phyloP scores from a whole-genome alignment of 2,113 vertebrate genomes.

The Actenoides hombroni region DNA sequence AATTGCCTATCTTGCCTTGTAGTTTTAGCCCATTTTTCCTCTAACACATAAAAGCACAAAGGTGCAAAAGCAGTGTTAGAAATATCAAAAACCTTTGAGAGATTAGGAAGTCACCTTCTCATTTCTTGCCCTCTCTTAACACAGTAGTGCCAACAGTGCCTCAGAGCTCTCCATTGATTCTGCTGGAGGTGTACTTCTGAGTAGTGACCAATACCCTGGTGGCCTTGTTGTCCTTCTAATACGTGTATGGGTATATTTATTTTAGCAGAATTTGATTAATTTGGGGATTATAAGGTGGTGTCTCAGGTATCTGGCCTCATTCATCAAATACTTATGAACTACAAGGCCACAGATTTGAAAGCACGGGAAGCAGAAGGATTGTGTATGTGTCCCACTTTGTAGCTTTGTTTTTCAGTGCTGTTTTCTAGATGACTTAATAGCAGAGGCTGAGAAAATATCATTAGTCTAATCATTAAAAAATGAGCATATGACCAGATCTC shows the following conservation, averaged over 20 bases:
- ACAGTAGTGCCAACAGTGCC: accelerated
- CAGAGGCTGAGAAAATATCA: neutral
- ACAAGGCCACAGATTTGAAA: neutral
- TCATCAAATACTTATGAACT: neutral
- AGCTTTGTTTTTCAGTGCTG: neutral
- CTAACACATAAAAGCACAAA: neutral
- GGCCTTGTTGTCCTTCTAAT: neutral
- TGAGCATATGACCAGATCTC: neutral
- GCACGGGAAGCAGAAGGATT: neutral
- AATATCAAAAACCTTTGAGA: neutral
- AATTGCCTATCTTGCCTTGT: neutral
- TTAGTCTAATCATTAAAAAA: neutral
- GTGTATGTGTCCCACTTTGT: neutral
- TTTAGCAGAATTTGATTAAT: neutral
- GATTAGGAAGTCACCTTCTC: neutral
- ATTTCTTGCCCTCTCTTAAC: neutral
- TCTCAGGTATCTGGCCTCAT: neutral
- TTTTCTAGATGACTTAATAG: neutral
- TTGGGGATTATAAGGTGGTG: no score
- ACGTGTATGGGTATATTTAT: accelerated
- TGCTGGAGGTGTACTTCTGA: neutral
- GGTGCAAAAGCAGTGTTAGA: neutral
- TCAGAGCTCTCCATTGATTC: neutral
- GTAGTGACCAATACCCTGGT: neutral
- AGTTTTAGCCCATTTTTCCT: neutral